Conservation (phyloP, 2,797 vertebrate species). For the Vireo griseus region DNA sequence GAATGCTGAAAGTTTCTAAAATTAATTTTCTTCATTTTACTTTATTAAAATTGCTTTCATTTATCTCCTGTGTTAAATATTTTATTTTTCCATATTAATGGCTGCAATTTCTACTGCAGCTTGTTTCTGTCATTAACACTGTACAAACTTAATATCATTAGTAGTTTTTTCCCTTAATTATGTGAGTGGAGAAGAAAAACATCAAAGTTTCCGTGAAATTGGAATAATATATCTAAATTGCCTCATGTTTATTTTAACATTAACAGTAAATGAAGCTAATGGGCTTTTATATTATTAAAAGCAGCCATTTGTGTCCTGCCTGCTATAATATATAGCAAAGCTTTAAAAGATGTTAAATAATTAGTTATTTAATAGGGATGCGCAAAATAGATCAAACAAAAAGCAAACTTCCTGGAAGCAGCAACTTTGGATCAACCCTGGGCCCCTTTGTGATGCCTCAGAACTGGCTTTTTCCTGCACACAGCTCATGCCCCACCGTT, state of each 20-base stretch:
- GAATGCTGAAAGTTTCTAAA: constrained; percentile 74
- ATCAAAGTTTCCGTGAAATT: constrained; percentile 86
- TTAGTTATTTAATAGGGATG: constrained; percentile 83
- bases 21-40: constrained; percentile 85
- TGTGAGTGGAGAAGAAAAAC: constrained; percentile 84
- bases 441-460: neutral
- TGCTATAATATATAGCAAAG: constrained; percentile 75
- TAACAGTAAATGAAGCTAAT: constrained; percentile 87
- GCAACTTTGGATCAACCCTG: neutral
- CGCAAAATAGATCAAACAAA: constrained; percentile 71
- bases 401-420: constrained; percentile 55
- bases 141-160: constrained; percentile 88
- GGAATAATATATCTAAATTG: constrained; percentile 85
- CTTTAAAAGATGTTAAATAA: constrained; percentile 83
- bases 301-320: constrained; percentile 81
- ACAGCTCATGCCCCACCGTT: constrained; percentile 22
- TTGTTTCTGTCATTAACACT: constrained; percentile 85
- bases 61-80: constrained; percentile 82
- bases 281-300: constrained; percentile 85
- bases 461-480: neutral
- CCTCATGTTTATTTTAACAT: constrained; percentile 88
- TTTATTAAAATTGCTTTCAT: constrained; percentile 85
- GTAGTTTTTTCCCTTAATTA: constrained; percentile 86
- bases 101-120: constrained; percentile 80
- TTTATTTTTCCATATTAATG: constrained; percentile 86